A percentile compares a stretch with the other conserved stretches of the same genome.
Evolutionary conservation across 1,140 invertebrate species (phyloP).

Genomic region (Hypothenemus hampei): DNA sequence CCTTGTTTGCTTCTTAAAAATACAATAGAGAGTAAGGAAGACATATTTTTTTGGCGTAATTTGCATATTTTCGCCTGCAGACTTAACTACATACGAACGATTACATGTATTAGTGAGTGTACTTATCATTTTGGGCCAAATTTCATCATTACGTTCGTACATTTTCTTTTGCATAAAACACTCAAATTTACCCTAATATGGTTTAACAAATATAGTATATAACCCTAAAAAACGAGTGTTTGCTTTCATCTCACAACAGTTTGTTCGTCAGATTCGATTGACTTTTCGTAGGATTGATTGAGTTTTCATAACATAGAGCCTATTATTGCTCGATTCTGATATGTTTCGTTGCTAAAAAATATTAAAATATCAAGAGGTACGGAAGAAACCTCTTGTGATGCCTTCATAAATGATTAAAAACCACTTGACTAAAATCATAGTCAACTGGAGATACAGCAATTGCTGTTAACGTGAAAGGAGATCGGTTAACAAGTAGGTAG

Average conservation of each 20-base stretch:
- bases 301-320: not conserved
- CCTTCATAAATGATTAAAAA: no score
- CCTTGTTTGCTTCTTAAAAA: conserved; percentile 39
- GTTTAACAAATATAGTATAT: no score
- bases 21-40: conserved; percentile 43
- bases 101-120: not conserved
- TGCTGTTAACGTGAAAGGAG: no score
- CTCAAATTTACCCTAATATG: no score
- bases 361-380: no score
- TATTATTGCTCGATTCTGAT: conserved; percentile 5
- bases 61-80: conserved; percentile 38
- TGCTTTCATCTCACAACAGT: not conserved
- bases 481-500: no score
- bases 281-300: conserved; percentile 15
- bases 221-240: not conserved
- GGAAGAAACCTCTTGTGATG: no score
- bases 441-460: no score
- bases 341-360: conserved; percentile 13
- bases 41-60: conserved; percentile 43
- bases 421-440: no score
- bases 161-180: no score
- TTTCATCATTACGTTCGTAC: no score
- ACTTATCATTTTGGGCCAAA: no score
- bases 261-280: conserved; percentile 13
- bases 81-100: conserved; percentile 37